A percentile compares a stretch with the other conserved stretches of the same genome.
Evolutionary conservation across 1,140 invertebrate species (phyloP).

Genomic region (Cardiocondyla obscurior): DNA sequence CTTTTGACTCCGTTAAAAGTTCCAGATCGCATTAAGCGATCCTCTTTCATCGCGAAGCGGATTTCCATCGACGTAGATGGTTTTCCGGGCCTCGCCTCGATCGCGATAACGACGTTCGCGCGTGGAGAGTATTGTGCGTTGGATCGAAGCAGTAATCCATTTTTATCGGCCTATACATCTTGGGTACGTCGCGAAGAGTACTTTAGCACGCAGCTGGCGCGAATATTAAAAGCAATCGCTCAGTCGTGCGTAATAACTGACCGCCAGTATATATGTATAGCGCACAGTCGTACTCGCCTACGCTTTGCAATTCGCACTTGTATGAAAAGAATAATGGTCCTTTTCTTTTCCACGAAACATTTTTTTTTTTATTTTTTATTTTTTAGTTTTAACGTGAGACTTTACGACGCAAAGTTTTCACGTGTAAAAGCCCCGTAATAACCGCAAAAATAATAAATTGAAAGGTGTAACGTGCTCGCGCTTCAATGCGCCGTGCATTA

Average conservation of each 20-base stretch:
- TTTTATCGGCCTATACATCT: constrained; percentile 75
- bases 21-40: constrained; percentile 50
- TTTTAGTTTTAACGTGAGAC: background rate
- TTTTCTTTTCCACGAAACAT: background rate
- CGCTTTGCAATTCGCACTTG: constrained; percentile 34
- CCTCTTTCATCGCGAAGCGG: constrained; percentile 15
- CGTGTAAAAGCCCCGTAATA: background rate
- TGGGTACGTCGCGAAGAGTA: constrained; percentile 21
- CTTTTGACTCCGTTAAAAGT: constrained; percentile 42
- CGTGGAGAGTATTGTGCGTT: constrained; percentile 66
- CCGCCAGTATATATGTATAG: constrained; percentile 70
- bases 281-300: constrained; percentile 57
- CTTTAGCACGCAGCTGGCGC: constrained; percentile 74
- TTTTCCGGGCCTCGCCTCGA: constrained; percentile 35
- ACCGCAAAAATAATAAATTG: background rate
- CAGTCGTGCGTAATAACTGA: constrained; percentile 78
- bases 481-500: background rate
- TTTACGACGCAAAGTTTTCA: background rate
- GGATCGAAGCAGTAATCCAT: constrained; percentile 68
- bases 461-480: background rate
- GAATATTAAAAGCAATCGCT: constrained; percentile 81
- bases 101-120: constrained; percentile 27
- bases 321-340: constrained; percentile 33
- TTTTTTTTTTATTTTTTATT: background rate
- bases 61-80: constrained; percentile 52